Conservation (phyloP, 1,140 invertebrate genomes). For the Drosophila sp. region DNA sequence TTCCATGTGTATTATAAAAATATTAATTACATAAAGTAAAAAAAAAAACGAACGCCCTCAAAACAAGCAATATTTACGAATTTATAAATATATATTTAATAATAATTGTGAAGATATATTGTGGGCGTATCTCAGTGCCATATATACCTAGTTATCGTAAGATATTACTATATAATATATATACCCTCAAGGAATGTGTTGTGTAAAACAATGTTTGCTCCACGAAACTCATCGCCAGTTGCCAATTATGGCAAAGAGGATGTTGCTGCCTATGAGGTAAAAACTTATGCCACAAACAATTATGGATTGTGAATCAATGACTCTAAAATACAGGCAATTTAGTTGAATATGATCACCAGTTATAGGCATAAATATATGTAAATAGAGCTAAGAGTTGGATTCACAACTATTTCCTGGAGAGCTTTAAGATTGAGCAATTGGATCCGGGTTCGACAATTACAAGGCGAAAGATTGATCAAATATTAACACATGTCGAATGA, state of each 20-base stretch:
- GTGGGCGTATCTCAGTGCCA: constrained; percentile 72
- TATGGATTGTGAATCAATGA: not conserved
- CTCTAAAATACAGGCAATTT: no score
- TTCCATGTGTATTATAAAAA: constrained; percentile 56
- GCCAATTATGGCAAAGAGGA: constrained; percentile 80
- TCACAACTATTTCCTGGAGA: no score
- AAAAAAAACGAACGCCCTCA: constrained; percentile 35
- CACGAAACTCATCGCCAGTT: constrained; percentile 81
- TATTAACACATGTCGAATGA: no score
- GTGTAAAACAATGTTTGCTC: constrained; percentile 74
- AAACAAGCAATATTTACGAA: constrained; percentile 56
- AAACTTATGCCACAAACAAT: constrained; percentile 21
- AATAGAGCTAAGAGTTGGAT: no score
- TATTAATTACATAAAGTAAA: constrained; percentile 45
- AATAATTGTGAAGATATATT: constrained; percentile 29
- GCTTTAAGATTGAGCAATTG: no score
- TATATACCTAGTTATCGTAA: constrained; percentile 30
- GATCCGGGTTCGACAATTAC: no score
- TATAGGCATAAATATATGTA: no score
- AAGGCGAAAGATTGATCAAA: no score
- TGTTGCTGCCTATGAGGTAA: constrained; percentile 83
- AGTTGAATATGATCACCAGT: no score
- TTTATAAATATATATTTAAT: constrained; percentile 53
- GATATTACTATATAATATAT: constrained; percentile 47
- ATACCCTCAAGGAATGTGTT: constrained; percentile 54